Evolutionary conservation across 2,888 invertebrate genomes (phyloP), one percentile per base, ranked within the genome.

Genomic region (Stenoptilia bipunctidactyla): DNA sequence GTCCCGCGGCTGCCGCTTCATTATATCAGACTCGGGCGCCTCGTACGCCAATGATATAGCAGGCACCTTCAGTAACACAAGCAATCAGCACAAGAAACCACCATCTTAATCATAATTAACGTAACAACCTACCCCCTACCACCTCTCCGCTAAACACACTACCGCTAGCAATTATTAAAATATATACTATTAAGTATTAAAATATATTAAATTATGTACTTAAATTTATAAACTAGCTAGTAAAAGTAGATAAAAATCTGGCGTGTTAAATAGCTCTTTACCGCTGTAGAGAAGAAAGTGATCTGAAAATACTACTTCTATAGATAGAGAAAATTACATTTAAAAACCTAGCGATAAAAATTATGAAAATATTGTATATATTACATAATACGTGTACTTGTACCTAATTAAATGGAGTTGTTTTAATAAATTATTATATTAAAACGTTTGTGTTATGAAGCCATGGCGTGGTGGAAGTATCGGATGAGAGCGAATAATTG

Each of bases 31-130:
- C 90, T 97, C 97, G 85, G 97, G 95, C 87, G 95, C 94, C 90
- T 97, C 97, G 88, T 97, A 97, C 88, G 97, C 97, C 90, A 97
- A 91, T 86, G 97, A 97, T 88, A 97, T 97, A 88, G 97, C 97
- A 86, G 97, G 97, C 88, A 96, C 94, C 96, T 94, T 90, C 83
- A 75, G 85, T 85, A 85, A 86, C 80, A 84, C 75, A 84, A 79
- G 73, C 75, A 76, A 82, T 84, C 77, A 79, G 76, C 4, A 25
- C 5, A 25, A 25, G 9, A n/a, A 6, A 25, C 25, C 25, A 25
- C n/a, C n/a, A 25, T 6, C 25, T 25, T 9, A 9, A 25, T 25
- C 62, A 66, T 64, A 61, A 63, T 63, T 65, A 61, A n/a, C n/a
- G n/a, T n/a, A n/a, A n/a, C 37, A 40, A 34, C 30, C 27, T 37